A percentile compares a stretch with the other conserved stretches of the same genome.
These are phyloP conservation scores for Zonitis immaculata DNA, from an alignment of 2,888 invertebrate genomes.

Conservation along the genomic window DNA sequence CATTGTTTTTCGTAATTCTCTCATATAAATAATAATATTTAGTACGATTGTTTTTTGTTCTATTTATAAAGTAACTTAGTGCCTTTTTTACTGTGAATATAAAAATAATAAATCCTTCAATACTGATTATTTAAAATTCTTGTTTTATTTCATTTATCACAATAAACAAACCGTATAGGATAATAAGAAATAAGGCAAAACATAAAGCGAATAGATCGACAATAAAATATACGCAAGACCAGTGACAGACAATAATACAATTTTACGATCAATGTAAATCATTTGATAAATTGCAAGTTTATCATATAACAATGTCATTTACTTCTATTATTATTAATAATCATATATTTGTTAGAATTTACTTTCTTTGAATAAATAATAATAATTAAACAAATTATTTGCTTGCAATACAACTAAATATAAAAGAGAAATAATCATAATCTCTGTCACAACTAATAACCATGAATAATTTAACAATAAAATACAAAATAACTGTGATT, in stretches of 20 bases:
- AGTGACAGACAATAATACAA: constrained; percentile 1
- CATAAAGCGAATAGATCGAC: neutral
- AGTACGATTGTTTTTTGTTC: constrained; percentile 13
- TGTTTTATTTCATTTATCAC: constrained; percentile 12
- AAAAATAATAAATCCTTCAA: constrained; percentile 22
- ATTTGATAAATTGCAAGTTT: constrained; percentile 4
- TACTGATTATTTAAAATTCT: constrained; percentile 12
- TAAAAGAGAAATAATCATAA: neutral
- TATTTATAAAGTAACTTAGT: constrained; percentile 24
- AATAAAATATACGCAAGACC: too few species aligned
- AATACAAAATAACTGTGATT: constrained; percentile 20
- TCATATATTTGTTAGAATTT: constrained; percentile 9
- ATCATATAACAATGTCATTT: constrained; percentile 5
- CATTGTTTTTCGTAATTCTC: constrained; percentile 4
- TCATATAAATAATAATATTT: constrained; percentile 9
- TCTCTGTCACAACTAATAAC: constrained; percentile 16
- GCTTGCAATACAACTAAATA: constrained; percentile 7
- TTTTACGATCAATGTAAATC: constrained; percentile 13
- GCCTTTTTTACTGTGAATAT: constrained; percentile 28
- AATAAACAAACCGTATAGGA: too few species aligned
- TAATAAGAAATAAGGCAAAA: too few species aligned
- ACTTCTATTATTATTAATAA: constrained; percentile 4
- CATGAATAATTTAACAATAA: constrained; percentile 20
- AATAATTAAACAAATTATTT: constrained; percentile 11
- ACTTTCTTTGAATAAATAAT: constrained; percentile 11